Conservation (phyloP, 2,888 invertebrate genomes). For the Euplagia quadripunctaria region DNA sequence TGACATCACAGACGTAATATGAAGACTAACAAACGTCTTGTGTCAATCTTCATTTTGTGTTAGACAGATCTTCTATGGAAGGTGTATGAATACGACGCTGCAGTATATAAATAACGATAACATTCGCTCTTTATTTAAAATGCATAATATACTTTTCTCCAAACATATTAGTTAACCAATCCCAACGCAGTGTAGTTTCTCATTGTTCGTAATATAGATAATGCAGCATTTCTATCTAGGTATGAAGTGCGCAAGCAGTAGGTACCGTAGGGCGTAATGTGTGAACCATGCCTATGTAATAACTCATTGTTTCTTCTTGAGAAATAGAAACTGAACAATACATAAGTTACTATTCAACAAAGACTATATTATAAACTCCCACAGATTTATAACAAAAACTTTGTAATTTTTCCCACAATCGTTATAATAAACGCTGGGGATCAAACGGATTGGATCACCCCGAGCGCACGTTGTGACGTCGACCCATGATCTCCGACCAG, state of each 20-base stretch:
- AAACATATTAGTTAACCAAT: too few species aligned
- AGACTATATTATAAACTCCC: constrained; percentile 72
- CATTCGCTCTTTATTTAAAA: too few species aligned
- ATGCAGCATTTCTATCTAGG: background rate
- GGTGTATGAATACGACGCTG: too few species aligned
- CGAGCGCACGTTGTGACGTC: constrained; percentile 68
- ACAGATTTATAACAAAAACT: constrained; percentile 84
- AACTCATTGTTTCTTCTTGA: constrained; percentile 38
- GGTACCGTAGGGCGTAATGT: constrained; percentile 8
- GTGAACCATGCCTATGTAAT: constrained; percentile 19
- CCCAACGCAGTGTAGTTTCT: background rate
- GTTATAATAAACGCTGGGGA: constrained; percentile 76
- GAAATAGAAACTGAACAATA: constrained; percentile 40
- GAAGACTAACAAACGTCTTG: too few species aligned
- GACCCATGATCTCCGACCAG: constrained; percentile 61
- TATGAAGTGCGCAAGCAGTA: background rate
- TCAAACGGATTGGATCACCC: constrained; percentile 79
- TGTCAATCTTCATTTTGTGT: too few species aligned
- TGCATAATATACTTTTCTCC: too few species aligned
- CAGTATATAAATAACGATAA: too few species aligned
- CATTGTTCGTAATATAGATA: background rate
- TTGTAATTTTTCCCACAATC: constrained; percentile 84
- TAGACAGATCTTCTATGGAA: too few species aligned
- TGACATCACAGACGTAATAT: too few species aligned
- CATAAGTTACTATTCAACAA: constrained; percentile 59